Evolutionary conservation across 2,113 vertebrate species (phyloP).

Genomic region (Triplophysa dalaica): DNA sequence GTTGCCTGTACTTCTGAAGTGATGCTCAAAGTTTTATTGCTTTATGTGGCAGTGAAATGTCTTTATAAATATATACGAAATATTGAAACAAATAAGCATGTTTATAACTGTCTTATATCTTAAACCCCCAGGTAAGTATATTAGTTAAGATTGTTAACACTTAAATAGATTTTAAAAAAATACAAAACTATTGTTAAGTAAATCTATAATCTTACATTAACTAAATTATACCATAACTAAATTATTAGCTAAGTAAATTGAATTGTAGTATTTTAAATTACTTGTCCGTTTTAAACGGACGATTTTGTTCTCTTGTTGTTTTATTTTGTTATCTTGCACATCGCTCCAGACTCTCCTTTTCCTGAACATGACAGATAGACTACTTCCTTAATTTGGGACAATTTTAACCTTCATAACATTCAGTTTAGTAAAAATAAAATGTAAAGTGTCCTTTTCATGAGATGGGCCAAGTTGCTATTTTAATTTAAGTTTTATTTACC

Average conservation of each 20-base stretch:
- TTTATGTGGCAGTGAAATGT: not conserved
- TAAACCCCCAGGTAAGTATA: not conserved
- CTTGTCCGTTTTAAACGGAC: not conserved
- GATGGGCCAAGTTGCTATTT: not conserved
- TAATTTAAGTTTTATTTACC: not conserved
- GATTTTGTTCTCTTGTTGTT: not conserved
- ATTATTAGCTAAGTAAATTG: not conserved
- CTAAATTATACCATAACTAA: too few species aligned
- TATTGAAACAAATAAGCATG: not conserved
- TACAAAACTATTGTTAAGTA: too few species aligned
- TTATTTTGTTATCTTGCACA: not conserved
- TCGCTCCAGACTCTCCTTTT: not conserved
- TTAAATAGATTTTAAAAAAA: too few species aligned
- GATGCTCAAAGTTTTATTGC: constrained; percentile 1
- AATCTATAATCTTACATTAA: too few species aligned
- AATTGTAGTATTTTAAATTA: not conserved
- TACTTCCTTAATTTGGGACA: not conserved
- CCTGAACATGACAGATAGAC: too few species aligned
- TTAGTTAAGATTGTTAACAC: too few species aligned
- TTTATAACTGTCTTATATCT: not conserved
- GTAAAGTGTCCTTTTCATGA: too few species aligned
- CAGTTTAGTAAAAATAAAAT: not conserved
- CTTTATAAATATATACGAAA: not conserved
- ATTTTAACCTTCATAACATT: not conserved
- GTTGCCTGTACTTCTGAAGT: not conserved